These are phyloP conservation scores for Lepisosteus oculatus DNA, from an alignment of 2,113 vertebrate genomes.

Conservation along the genomic window DNA sequence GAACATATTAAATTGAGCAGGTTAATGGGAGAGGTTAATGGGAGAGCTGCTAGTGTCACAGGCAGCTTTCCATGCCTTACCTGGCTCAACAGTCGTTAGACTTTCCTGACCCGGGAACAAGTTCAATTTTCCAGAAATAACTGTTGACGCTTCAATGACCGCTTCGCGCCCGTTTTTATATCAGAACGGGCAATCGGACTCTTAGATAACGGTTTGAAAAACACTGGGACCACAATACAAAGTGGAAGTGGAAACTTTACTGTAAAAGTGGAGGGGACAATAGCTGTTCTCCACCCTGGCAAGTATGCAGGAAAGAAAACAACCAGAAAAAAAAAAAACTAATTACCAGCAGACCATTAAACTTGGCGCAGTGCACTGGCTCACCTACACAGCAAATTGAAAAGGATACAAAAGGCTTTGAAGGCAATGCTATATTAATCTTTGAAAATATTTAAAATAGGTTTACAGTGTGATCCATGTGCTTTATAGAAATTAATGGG, in stretches of 20 bases:
- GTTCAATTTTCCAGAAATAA: constrained; percentile 11
- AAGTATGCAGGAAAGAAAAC: not conserved
- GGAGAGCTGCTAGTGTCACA: not conserved
- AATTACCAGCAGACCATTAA: not conserved
- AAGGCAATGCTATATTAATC: no score
- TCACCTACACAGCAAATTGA: not conserved
- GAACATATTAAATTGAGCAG: not conserved
- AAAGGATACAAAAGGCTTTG: not conserved
- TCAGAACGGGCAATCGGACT: constrained; percentile 18
- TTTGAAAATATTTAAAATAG: no score
- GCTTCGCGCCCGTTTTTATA: not conserved
- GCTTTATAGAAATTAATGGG: no score
- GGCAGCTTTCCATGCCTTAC: not conserved
- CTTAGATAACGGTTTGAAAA: constrained; percentile 2
- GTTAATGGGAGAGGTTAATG: constrained; percentile 6
- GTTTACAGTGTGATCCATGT: no score
- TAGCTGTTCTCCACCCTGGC: not conserved
- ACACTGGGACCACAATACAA: not conserved
- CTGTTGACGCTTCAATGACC: not conserved
- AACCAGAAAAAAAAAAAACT: not conserved
- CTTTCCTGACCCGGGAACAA: not conserved
- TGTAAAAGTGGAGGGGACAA: not conserved
- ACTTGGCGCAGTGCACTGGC: not conserved
- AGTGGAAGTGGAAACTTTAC: constrained; percentile 15
- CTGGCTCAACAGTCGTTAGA: not conserved